These are phyloP conservation scores for Dendrolimus pini DNA, from an alignment of 2,888 invertebrate species.

Conservation along the genomic window DNA sequence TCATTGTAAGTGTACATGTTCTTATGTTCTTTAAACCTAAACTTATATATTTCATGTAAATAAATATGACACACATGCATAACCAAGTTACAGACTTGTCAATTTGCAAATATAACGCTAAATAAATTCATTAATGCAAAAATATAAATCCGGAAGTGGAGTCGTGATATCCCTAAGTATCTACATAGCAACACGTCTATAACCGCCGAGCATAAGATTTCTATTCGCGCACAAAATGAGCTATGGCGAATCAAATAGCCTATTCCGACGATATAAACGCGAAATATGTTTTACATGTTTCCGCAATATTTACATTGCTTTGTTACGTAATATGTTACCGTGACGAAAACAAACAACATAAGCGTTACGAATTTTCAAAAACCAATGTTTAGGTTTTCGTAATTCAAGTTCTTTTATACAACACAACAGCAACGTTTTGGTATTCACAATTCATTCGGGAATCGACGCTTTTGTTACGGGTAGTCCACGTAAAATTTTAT, in stretches of 20 bases:
- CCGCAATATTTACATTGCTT: conserved; percentile 38
- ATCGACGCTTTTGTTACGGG: too few species aligned
- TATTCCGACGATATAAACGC: conserved; percentile 9
- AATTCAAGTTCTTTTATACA: too few species aligned
- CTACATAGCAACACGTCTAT: background rate
- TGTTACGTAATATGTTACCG: conserved; percentile 32
- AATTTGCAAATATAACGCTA: background rate
- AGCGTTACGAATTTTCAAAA: too few species aligned
- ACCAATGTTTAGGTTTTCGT: too few species aligned
- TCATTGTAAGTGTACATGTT: too few species aligned
- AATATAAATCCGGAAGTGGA: background rate
- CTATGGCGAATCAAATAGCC: conserved; percentile 25
- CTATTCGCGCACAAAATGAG: conserved; percentile 9
- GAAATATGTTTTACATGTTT: conserved; percentile 26
- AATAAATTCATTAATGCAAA: background rate
- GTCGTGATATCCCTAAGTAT: background rate
- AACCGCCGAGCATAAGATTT: background rate
- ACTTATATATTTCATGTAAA: too few species aligned
- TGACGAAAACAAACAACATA: too few species aligned
- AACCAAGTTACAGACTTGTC: background rate
- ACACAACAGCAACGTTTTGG: too few species aligned
- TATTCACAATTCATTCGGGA: too few species aligned
- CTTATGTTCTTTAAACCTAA: too few species aligned
- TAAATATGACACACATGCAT: background rate
- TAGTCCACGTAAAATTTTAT: too few species aligned